These are phyloP conservation scores for Teleogryllus occipitalis DNA, from an alignment of 1,140 invertebrate genomes.

Conservation along the genomic window DNA sequence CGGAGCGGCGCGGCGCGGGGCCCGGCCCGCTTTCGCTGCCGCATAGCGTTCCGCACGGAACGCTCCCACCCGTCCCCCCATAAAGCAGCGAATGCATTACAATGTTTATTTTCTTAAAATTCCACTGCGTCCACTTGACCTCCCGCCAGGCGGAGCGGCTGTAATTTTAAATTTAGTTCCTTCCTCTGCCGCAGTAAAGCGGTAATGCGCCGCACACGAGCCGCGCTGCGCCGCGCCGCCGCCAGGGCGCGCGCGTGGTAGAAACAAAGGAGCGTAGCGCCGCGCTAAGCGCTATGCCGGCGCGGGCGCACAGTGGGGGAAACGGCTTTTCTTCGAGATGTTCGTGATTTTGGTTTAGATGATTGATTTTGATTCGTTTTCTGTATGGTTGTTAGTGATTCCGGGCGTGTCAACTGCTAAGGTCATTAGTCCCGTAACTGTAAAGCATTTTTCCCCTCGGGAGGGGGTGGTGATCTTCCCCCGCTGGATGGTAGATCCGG, in stretches of 20 bases:
- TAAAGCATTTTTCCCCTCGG: no score
- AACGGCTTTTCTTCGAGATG: background rate
- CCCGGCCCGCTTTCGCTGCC: no score
- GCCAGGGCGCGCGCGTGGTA: background rate
- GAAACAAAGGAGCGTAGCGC: background rate
- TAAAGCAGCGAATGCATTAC: background rate
- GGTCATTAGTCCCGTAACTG: no score
- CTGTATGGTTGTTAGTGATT: no score
- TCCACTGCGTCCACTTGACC: background rate
- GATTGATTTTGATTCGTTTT: no score
- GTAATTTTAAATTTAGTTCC: constrained; percentile 6
- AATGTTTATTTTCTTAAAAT: constrained; percentile 6
- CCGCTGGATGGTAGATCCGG: no score
- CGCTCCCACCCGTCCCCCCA: background rate
- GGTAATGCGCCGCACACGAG: background rate
- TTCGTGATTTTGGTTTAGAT: background rate
- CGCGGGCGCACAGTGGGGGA: background rate
- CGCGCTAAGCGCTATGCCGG: no score
- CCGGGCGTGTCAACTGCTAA: no score
- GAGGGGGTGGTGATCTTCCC: no score
- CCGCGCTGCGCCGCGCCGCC: no score
- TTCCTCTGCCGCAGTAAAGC: background rate
- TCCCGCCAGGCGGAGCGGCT: background rate
- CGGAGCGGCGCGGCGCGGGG: no score
- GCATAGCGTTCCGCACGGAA: background rate